Conservation (phyloP, 2,888 invertebrate genomes). For the Crocallis elinguaria region DNA sequence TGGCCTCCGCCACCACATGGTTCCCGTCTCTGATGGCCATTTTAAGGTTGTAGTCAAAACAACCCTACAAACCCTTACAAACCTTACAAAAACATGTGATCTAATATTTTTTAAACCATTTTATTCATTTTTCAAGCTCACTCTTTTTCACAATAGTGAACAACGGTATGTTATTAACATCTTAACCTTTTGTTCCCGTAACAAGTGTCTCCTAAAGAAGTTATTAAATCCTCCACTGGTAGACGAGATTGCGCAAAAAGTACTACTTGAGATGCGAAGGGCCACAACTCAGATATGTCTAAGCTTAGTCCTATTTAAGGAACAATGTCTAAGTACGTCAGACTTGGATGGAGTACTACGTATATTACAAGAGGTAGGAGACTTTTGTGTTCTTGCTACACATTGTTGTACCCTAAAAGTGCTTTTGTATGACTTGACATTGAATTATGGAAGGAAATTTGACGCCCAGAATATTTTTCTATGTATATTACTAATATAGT, state of each 20-base stretch:
- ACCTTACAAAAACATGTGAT: no score
- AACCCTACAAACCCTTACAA: no score
- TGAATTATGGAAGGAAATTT: neutral
- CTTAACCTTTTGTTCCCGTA: slow-evolving; percentile 43
- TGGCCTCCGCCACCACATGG: no score
- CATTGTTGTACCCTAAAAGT: slow-evolving; percentile 39
- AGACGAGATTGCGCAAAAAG: slow-evolving; percentile 41
- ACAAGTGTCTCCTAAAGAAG: slow-evolving; percentile 54
- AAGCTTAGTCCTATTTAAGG: slow-evolving; percentile 13
- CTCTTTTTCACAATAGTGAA: slow-evolving; percentile 19
- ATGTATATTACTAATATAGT: no score
- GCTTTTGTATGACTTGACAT: neutral
- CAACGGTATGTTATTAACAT: slow-evolving; percentile 33
- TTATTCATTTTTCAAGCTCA: slow-evolving; percentile 3
- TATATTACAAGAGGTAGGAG: slow-evolving; percentile 42
- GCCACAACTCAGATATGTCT: neutral
- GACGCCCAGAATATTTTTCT: no score
- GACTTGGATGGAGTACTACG: slow-evolving; percentile 4
- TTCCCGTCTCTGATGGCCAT: no score
- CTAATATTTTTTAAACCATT: no score
- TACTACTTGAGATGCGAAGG: slow-evolving; percentile 23
- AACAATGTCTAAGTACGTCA: slow-evolving; percentile 8
- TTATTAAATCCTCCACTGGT: slow-evolving; percentile 57
- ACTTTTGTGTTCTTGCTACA: slow-evolving; percentile 39
- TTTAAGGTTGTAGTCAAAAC: no score